A percentile compares a stretch with the other conserved stretches of the same genome.
phyloP scores from a whole-genome alignment of 1,140 invertebrate species.

The Arctopsyche grandis region DNA sequence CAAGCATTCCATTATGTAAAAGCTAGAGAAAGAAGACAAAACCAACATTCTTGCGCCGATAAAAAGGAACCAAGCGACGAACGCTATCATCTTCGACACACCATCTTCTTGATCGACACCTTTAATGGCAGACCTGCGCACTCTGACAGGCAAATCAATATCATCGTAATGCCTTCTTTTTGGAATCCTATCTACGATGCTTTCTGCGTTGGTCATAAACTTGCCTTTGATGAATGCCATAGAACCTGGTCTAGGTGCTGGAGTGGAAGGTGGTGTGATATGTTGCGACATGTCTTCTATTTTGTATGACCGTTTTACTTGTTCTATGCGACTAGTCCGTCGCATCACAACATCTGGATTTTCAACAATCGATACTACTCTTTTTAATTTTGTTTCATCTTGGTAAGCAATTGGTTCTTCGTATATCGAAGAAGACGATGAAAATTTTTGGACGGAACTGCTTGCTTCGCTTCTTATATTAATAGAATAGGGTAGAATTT shows the following conservation, averaged over 20 bases:
- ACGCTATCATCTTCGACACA: constrained; percentile 72
- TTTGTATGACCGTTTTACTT: constrained; percentile 30
- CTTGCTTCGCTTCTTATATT: neutral
- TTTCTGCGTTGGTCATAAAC: constrained; percentile 46
- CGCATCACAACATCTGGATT: constrained; percentile 42
- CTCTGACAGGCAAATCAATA: constrained; percentile 59
- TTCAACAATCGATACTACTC: constrained; percentile 54
- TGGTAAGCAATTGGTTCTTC: constrained; percentile 22
- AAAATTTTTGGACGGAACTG: constrained; percentile 54
- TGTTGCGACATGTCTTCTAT: constrained; percentile 52
- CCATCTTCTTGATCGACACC: constrained; percentile 76
- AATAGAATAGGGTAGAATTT: neutral
- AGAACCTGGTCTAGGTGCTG: constrained; percentile 53
- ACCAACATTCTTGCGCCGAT: constrained; percentile 74
- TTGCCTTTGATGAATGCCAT: constrained; percentile 38
- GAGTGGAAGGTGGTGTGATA: constrained; percentile 56
- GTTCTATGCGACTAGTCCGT: constrained; percentile 25
- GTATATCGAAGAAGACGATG: constrained; percentile 38
- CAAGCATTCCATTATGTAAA: constrained; percentile 70
- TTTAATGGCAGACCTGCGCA: constrained; percentile 60
- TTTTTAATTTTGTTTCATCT: constrained; percentile 59
- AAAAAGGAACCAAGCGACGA: constrained; percentile 78
- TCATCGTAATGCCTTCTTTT: constrained; percentile 41
- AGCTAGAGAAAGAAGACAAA: constrained; percentile 75
- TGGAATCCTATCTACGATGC: constrained; percentile 49